phyloP scores from a whole-genome alignment of 2,797 vertebrate genomes.

The Phoeniculus purpureus region DNA sequence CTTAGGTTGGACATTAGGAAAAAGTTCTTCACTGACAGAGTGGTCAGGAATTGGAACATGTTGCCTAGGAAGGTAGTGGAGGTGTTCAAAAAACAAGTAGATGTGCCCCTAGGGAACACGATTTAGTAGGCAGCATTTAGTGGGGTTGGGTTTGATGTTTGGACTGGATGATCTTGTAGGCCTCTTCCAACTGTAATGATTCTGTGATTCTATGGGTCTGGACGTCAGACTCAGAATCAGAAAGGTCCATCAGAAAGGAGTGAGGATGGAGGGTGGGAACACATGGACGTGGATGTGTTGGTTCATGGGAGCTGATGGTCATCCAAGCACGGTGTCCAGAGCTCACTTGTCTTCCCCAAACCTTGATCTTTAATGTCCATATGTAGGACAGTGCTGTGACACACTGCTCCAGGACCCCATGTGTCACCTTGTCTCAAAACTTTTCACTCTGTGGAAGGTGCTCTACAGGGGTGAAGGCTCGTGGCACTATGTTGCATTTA shows the following conservation, averaged over 20 bases:
- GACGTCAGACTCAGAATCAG: background rate
- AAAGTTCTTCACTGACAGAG: too few relatives aligned
- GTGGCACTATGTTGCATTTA: accelerated
- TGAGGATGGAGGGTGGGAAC: background rate
- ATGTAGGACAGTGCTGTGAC: background rate
- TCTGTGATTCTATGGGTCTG: too few relatives aligned
- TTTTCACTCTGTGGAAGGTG: background rate
- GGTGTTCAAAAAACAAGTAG: too few relatives aligned
- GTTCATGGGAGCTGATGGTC: background rate
- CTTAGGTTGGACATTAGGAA: too few relatives aligned
- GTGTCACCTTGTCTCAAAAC: accelerated
- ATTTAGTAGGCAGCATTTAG: too few relatives aligned
- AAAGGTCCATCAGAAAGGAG: background rate
- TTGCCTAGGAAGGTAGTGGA: too few relatives aligned
- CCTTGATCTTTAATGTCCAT: accelerated
- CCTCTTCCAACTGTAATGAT: too few relatives aligned
- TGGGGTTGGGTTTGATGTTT: too few relatives aligned
- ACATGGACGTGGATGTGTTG: accelerated
- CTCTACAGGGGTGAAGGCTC: background rate
- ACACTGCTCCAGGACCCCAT: accelerated
- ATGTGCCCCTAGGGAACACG: too few relatives aligned
- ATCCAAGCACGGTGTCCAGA: background rate
- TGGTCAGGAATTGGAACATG: too few relatives aligned
- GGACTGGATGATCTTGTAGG: too few relatives aligned
- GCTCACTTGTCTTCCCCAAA: background rate